Base-by-base conservation (phyloP, 2,888 invertebrate species). In the Campopleginae sp. region DNA sequence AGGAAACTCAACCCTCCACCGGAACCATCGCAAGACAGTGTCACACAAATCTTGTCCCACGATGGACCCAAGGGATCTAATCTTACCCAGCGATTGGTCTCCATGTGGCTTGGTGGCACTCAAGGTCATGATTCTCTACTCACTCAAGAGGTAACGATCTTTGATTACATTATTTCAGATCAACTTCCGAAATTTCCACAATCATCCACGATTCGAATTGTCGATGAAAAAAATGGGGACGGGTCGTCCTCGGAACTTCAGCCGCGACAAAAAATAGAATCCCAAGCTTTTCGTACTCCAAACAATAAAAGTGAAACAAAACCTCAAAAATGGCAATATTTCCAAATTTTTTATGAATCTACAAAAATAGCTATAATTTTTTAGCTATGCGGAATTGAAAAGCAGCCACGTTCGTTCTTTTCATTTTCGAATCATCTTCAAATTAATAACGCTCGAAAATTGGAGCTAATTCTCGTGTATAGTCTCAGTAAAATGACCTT, bases 71-170 rank as follows among this genome's bases (percentile, higher is more conserved):
- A 75, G 19, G 79, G 71, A 10, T 58, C 82, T 0, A 77, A 82
- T 42, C 61, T 85, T 51, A 76, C 82, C 3, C 72, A 85, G 19
- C 82, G 77, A 74, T 63, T 85, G 17, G 82, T 85, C 10, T 27
- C 79, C 1, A 82, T 82, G 76, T 85, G 85, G 85, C 31, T 82
- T 51, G 48, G 51, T 17, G 80, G 77, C 2, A 19, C 61, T 10
- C 76, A 76, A 17, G 72, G 80, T 23, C 48, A 58, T 23, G 61
- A 79, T 61, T 65, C 80, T 12, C 58, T 63, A 1, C 71, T 72
- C 61, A 80, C 80, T 3, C 79, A 80, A 51, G 82, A 82, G 79
- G 80, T 76, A 75, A 23, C 33, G 31, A 48, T 31, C n/a, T 66
- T 8, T 23, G 44, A 61, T 17, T 27, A 14, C 68, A 14, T 10